Percentiles rank a stretch among this genome's conserved stretches.
phyloP scores from a whole-genome alignment of 2,888 invertebrate genomes.

The Eupsilia transversa region DNA sequence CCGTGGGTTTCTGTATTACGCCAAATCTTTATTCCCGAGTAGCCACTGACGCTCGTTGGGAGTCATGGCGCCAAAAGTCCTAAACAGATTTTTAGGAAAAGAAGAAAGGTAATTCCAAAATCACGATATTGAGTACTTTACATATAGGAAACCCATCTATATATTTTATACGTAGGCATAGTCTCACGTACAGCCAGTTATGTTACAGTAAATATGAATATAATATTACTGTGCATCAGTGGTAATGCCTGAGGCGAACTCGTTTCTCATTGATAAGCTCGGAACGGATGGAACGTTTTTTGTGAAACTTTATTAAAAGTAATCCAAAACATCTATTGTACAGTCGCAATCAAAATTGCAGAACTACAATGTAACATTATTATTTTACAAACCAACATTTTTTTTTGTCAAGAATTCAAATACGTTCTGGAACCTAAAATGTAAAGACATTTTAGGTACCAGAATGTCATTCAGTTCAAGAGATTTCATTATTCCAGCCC shows the following conservation, averaged over 20 bases:
- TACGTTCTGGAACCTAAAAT: no score
- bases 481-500: neutral
- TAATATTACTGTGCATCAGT: slow-evolving; percentile 33
- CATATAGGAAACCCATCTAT: neutral
- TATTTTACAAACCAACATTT: neutral
- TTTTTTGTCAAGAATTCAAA: neutral
- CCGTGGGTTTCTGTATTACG: neutral
- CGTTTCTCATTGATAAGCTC: slow-evolving; percentile 62
- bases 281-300: slow-evolving; percentile 54
- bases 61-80: neutral
- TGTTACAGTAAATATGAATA: slow-evolving; percentile 23
- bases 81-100: neutral
- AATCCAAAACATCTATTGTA: slow-evolving; percentile 57
- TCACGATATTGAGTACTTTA: neutral
- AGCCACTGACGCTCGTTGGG: no score
- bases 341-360: slow-evolving; percentile 11
- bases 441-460: neutral
- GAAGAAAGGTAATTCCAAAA: neutral
- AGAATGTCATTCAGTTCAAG: neutral
- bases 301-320: slow-evolving; percentile 62
- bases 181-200: neutral
- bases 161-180: neutral
- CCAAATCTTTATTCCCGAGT: neutral
- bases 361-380: slow-evolving; percentile 5
- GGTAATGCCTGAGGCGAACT: slow-evolving; percentile 47